Base-by-base conservation (phyloP, 2,113 vertebrate genomes). In the Phalacrocorax brasilianus region DNA sequence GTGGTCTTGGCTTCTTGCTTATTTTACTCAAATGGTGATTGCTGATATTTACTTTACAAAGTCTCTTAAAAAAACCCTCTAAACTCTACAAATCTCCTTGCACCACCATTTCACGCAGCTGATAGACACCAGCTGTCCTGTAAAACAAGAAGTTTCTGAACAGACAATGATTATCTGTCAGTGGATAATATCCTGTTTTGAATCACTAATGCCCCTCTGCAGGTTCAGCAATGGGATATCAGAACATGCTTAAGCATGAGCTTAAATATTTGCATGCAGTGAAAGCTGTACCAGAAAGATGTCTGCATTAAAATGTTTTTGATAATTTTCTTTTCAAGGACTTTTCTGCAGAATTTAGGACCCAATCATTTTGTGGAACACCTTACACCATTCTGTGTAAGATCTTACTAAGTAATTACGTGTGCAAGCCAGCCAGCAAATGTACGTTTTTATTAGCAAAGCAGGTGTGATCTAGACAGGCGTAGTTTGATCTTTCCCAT, bases 151-250 rank as follows among this genome's bases (percentile, higher is more conserved):
- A 91, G 73, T 72, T 95, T 91, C 92, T 92, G 80, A 89, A 22
- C 35, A 86, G 89, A 81, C 77, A 91, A 47, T 32, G 81, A 81
- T 94, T 91, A 93, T 89, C 91, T 85, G 79, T 80, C 92, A 59
- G 92, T 40, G 52, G 88, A 62, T 80, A 71, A 96, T 84, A 73
- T 56, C 86, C 94, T 79, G 77, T 0, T 81, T 79, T 85, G 86
- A 87, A 95, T 85, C 86, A 75, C 80, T 89, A 87, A 95, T 95
- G 80, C 65, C 65, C 19, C 73, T 96, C 76, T 77, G 91, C 76
- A 95, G 65, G 80, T 93, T 82, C 83, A 72, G 12, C 0, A 2
- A 32, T 40, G 88, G 73, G 79, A 71, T 88, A 88, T 38, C 52
- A 84, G 65, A 80, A 92, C 28, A 59, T 30, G 50, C 50, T 78